These are phyloP conservation scores for Halcyon badia DNA, from an alignment of 2,797 vertebrate genomes.

Conservation along the genomic window DNA sequence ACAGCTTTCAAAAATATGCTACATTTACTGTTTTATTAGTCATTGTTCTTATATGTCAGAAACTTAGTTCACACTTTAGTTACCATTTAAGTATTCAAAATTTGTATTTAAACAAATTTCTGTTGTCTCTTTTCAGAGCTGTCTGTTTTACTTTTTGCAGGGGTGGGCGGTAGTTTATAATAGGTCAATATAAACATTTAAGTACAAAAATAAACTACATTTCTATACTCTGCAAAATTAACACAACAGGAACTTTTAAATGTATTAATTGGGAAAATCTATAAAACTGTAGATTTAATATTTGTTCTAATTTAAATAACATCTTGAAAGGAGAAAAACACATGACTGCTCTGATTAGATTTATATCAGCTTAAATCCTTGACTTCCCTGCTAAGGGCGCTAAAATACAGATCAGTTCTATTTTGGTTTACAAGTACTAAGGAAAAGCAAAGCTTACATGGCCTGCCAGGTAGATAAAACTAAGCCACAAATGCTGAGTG, in stretches of 20 bases:
- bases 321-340: neutral
- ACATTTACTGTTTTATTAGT: neutral
- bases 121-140: neutral
- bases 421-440: neutral
- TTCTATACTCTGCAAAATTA: neutral
- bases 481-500: fast-evolving
- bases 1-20: neutral
- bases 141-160: fast-evolving
- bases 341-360: fast-evolving
- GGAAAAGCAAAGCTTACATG: neutral
- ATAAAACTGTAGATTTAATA: neutral
- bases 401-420: neutral
- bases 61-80: neutral
- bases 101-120: neutral
- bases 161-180: neutral
- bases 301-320: neutral
- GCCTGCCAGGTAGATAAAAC: neutral
- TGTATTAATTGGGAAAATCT: neutral
- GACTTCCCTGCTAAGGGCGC: neutral
- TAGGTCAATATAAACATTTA: neutral
- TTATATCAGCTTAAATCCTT: neutral
- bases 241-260: neutral
- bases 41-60: neutral
- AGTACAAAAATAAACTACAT: neutral
- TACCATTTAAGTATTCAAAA: neutral